Conservation (phyloP, 2,113 vertebrate species). For the human region GRCh38 chr2:158794001-158794500, state of each 20-base stretch:
- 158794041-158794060: not conserved
- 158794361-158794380: not conserved
- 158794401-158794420: not conserved
- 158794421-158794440: constrained; percentile 9
- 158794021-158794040: not conserved
- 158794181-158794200: not conserved
- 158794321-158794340: not conserved
- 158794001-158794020: not conserved
- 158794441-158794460: not conserved
- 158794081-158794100: not conserved
- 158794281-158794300: not conserved
- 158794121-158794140: not conserved
- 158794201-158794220: not conserved
- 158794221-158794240: not conserved
- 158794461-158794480: not conserved
- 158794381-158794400: not conserved
- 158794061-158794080: not conserved
- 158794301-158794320: not conserved
- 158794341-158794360: constrained; percentile 18
- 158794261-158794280: not conserved
- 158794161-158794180: not conserved
- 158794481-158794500: not conserved
- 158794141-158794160: not conserved
- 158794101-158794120: not conserved
- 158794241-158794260: not conserved